These are phyloP conservation scores for Orgyia antiqua DNA, from an alignment of 2,888 invertebrate species.

Conservation along the genomic window DNA sequence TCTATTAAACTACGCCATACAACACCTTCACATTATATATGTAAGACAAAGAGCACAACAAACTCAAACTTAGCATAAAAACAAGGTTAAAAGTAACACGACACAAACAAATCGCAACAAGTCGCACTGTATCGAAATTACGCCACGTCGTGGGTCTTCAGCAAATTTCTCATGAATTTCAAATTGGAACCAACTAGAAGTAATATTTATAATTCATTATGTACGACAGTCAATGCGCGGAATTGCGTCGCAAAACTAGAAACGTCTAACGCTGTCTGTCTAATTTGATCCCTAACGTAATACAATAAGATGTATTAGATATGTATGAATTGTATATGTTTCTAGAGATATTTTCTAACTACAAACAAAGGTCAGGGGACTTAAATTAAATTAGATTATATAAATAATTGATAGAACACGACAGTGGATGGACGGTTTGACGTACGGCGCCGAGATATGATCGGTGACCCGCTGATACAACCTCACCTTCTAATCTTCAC, in stretches of 20 bases:
- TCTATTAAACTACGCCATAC: not conserved
- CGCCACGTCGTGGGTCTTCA: constrained; percentile 6
- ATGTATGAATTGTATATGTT: constrained; percentile 49
- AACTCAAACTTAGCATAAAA: constrained; percentile 14
- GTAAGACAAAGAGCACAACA: constrained; percentile 3
- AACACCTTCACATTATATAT: not conserved
- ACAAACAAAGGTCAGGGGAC: constrained; percentile 68
- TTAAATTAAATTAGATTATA: constrained; percentile 75
- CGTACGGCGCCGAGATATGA: constrained; percentile 63
- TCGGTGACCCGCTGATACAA: constrained; percentile 68
- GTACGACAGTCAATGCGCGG: no score
- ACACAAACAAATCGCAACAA: constrained; percentile 13
- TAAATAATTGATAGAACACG: constrained; percentile 71
- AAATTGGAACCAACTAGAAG: constrained; percentile 37
- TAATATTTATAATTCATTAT: constrained; percentile 39
- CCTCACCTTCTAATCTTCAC: constrained; percentile 63
- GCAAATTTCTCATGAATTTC: constrained; percentile 26
- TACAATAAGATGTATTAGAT: constrained; percentile 53
- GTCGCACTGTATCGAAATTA: constrained; percentile 7
- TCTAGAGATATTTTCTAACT: constrained; percentile 42
- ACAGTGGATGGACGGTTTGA: constrained; percentile 71
- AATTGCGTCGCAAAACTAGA: constrained; percentile 14
- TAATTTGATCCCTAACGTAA: constrained; percentile 48
- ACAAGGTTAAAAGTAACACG: constrained; percentile 9
- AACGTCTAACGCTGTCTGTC: constrained; percentile 18